Evolutionary conservation across 2,797 vertebrate genomes (phyloP).

Genomic region (Antrozous pallidus): DNA sequence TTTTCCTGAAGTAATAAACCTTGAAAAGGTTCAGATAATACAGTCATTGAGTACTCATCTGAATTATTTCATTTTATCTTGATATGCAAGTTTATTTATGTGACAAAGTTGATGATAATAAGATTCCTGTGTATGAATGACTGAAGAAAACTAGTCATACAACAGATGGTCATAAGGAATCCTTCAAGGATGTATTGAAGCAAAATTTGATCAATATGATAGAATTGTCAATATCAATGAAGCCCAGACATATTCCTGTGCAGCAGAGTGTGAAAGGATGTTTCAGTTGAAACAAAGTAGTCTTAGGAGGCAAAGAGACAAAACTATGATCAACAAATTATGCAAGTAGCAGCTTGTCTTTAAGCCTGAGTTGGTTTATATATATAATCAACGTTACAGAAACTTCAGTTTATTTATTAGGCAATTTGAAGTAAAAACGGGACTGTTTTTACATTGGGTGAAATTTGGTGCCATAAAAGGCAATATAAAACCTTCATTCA

Average conservation of each 20-base stretch:
- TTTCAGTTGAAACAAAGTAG: neutral
- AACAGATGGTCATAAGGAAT: neutral
- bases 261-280: neutral
- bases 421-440: neutral
- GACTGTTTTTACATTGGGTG: neutral
- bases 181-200: neutral
- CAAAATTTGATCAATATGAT: conserved; percentile 26
- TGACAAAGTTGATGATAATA: neutral
- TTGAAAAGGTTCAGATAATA: neutral
- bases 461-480: neutral
- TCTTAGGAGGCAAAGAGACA: neutral
- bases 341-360: neutral
- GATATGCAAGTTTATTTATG: neutral
- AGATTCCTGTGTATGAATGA: neutral
- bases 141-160: neutral
- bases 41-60: neutral
- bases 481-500: neutral
- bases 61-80: neutral
- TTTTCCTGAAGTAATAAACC: neutral
- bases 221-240: conserved; percentile 17
- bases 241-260: neutral
- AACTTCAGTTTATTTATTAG: neutral
- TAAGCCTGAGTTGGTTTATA: neutral
- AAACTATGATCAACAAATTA: neutral
- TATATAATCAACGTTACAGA: neutral